Evolutionary conservation across 2,797 vertebrate genomes (phyloP), one percentile per base, ranked within the genome.

Genomic region (Pteropus rufus): DNA sequence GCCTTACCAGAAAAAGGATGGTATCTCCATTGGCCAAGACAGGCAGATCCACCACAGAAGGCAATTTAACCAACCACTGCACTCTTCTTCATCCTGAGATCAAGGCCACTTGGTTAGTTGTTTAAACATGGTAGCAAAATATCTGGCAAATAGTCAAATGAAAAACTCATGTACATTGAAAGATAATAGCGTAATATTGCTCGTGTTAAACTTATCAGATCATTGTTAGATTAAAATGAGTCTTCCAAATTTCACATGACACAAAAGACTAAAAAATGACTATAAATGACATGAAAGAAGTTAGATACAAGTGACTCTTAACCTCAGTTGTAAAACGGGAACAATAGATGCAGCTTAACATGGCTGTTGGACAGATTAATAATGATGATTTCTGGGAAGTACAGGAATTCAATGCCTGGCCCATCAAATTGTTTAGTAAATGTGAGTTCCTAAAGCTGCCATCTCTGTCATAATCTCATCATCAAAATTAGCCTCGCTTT

Each of bases 11-110:
- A n/a, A 49, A 6, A 44, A 62, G 36, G 24, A 31, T 21, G 1
- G 1, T 3, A 0, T 10, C 54, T 10, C 1, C 2, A 6, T 31
- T n/a, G 36, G 31, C 49, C 26, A 11, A 81, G 21, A 10, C 21
- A 19, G 5, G 34, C 29, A 52, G 39, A 41, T 7, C 80, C 15
- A 19, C 18, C 21, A 14, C 9, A 7, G 7, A 23, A 31, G 52
- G 4, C 7, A 0, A 14, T 31, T 62, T 12, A 31, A 21, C 56
- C 46, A n/a, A 9, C 10, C 18, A 3, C 34, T 5, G 8, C 3
- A 9, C 23, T 36, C n/a, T 4, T 26, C 70, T 80, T 67, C 9
- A 4, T 39, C 60, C 65, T 39, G 46, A 34, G 10, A 14, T 21
- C n/a, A 15, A 29, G 54, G 14, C 60, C 39, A 3, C 4, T 26